Conservation (phyloP, 2,113 vertebrate species). For the Tinamus guttatus region DNA sequence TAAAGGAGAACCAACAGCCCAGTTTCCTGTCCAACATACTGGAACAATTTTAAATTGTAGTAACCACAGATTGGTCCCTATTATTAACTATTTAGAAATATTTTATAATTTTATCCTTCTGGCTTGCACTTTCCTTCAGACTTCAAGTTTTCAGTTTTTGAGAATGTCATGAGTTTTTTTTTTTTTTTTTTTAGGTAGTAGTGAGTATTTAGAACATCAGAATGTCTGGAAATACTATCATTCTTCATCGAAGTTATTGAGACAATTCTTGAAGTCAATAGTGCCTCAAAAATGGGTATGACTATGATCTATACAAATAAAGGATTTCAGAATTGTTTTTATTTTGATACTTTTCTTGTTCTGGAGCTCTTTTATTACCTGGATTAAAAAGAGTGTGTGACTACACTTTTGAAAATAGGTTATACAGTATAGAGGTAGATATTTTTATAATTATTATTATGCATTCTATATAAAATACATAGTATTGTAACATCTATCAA, state of each 20-base stretch:
- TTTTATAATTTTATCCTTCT: background rate
- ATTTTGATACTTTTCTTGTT: background rate
- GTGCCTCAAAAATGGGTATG: background rate
- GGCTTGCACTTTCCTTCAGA: background rate
- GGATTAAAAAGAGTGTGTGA: background rate
- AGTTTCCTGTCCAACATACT: background rate
- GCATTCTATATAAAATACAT: background rate
- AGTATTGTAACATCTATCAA: background rate
- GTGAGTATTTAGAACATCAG: background rate
- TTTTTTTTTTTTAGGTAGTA: background rate
- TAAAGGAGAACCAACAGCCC: background rate
- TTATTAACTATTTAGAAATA: background rate
- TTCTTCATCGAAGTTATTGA: background rate
- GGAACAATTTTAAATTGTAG: background rate
- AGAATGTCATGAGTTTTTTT: background rate
- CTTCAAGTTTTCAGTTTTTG: background rate
- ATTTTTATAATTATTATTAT: background rate
- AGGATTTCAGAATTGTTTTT: background rate
- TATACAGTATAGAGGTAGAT: background rate
- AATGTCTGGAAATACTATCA: background rate
- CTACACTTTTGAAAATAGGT: accelerated
- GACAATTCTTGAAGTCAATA: background rate
- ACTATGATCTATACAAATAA: background rate
- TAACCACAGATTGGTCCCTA: background rate
- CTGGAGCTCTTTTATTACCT: background rate